Conservation (phyloP, 2,113 vertebrate genomes). For the Dicaeum eximium region DNA sequence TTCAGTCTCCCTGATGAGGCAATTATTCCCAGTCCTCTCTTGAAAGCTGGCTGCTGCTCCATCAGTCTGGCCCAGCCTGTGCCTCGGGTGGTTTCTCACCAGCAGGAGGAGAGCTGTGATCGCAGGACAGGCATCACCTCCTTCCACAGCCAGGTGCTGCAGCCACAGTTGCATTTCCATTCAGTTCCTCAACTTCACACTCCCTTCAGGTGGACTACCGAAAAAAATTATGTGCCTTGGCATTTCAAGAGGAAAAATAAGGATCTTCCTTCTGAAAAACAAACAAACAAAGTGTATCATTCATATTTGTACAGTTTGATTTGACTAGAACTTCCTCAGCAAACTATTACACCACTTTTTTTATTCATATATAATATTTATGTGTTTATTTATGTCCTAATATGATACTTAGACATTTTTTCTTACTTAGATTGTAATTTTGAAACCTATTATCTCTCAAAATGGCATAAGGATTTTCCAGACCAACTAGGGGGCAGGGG, state of each 20-base stretch:
- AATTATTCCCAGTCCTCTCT: neutral
- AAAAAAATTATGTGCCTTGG: neutral
- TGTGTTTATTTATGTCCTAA: neutral
- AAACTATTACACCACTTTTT: neutral
- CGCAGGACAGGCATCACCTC: neutral
- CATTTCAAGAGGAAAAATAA: neutral
- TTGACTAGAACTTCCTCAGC: neutral
- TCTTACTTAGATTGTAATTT: neutral
- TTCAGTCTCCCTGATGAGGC: neutral
- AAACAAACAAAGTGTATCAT: neutral
- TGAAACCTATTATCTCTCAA: neutral
- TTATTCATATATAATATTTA: neutral
- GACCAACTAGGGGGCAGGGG: accelerated
- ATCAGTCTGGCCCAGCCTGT: too few species aligned
- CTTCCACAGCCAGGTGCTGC: neutral
- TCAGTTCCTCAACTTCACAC: neutral
- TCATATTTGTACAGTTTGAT: neutral
- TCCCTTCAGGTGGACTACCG: accelerated
- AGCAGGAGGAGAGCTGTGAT: neutral
- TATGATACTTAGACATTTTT: neutral
- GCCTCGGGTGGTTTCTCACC: neutral
- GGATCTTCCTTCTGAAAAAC: neutral
- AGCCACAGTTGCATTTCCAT: neutral
- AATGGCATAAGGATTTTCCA: neutral
- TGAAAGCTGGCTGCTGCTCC: neutral